Base-by-base conservation (phyloP, 2,797 vertebrate genomes). In the Enteromius unitaeniatus region DNA sequence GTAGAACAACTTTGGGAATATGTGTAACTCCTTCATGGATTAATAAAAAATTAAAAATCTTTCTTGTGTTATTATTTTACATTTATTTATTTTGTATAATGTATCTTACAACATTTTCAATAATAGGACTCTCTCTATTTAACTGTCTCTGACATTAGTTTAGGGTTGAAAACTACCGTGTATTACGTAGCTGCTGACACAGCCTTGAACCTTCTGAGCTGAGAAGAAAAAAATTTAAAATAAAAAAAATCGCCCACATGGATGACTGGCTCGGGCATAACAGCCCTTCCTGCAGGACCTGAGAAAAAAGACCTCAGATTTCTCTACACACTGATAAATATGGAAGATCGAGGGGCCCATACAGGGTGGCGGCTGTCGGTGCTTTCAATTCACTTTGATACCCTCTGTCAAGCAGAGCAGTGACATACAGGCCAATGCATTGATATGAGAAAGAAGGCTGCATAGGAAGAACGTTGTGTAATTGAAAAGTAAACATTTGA, bases 141-240 rank as follows among this genome's bases (percentile, higher is more conserved):
- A 79, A 60, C 81, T 42, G 58, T 78, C 82, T 78, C 67, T 85
- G 81, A 76, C 76, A 51, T 84, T 84, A 23, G 62, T 62, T 83
- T 70, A 78, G 77, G 49, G 81, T 73, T 86, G 81, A 82, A 84
- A 88, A 88, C 8, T 83, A 91, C 9, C 88, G 93, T 89, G 87
- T 92, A 89, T 88, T 87, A 90, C 88, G 90, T 82, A 85, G 92
- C 88, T 89, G 91, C 92, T 94, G 93, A 91, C 92, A 91, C 91
- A 94, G 90, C 85, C 89, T 91, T 93, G 92, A 90, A 91, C 89
- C 89, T 89, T 93, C 91, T 90, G 92, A 92, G 94, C 91, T 90
- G 86, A 88, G 89, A 92, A 14, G 13, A 47, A 47, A 47, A 40
- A 8, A 40, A 40, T 8, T 40, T 4, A 14, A 47, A 42, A 42